Percentiles rank a stretch among this genome's conserved stretches.
Evolutionary conservation across 2,797 vertebrate genomes (phyloP).

Genomic region (Catamblyrhynchus diadema): DNA sequence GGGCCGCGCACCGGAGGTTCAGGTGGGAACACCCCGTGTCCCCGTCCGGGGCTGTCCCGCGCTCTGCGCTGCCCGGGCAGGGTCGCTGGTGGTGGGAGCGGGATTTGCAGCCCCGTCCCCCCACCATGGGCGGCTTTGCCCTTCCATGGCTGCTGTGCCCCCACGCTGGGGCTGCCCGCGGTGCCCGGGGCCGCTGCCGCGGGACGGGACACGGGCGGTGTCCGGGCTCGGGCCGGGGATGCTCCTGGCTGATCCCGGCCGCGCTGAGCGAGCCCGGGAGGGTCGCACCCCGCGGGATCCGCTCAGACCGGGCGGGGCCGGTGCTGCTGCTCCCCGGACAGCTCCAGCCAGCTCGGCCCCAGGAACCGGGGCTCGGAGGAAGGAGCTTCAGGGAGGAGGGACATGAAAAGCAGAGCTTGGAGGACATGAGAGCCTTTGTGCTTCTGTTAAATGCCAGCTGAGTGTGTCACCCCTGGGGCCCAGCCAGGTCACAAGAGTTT

Average conservation of each 20-base stretch:
- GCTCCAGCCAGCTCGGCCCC: no score
- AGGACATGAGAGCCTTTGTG: not conserved
- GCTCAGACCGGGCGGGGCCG: not conserved
- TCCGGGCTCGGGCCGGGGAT: not conserved
- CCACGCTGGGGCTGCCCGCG: no score
- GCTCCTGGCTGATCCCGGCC: not conserved
- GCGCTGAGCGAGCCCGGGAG: not conserved
- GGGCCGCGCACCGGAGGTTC: not conserved
- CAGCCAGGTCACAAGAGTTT: not conserved
- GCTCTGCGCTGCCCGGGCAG: not conserved
- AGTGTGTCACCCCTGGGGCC: not conserved
- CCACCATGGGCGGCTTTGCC: accelerated
- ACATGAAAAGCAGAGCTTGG: not conserved
- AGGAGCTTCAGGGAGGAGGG: not conserved
- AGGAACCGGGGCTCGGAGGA: not conserved
- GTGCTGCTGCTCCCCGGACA: not conserved
- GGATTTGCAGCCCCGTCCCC: not conserved
- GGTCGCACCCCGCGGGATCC: no score
- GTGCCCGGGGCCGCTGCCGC: no score
- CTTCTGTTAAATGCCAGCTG: not conserved
- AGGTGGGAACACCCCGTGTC: not conserved
- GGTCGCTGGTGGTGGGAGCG: accelerated
- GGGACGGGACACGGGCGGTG: not conserved
- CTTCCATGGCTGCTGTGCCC: accelerated
- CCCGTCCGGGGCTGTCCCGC: not conserved